Evolutionary conservation across 2,797 vertebrate species (phyloP), one percentile per base, ranked within the genome.

Genomic region (Avahi laniger): DNA sequence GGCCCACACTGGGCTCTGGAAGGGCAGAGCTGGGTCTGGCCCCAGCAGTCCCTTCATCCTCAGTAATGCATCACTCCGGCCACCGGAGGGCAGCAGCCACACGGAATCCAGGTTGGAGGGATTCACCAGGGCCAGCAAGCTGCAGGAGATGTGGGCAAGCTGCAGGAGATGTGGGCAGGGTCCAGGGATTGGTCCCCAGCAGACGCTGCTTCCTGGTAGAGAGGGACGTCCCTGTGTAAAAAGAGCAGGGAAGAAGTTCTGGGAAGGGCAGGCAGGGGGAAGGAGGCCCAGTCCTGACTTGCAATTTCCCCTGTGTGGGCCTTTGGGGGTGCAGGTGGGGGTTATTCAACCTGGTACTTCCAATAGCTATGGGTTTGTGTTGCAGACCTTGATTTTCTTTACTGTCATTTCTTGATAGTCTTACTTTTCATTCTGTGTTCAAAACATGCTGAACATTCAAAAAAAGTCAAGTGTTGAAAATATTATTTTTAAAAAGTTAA

Each of bases 51-150:
- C 61, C 38, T 94, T 81, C 28, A 3, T 75, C 63, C 67, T 83
- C 63, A 28, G 93, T 80, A 91, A 95, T 97, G n/a, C 57, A 65
- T 13, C 7, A 0, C 35, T 95, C 18, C 1, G 30, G 61, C 96
- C 97, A 94, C 93, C 97, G 97, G 97, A 89, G 96, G 97, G 96
- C 97, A 97, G 93, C 70, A 57, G 73, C 50, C 65, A 86, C 97
- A 80, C 30, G 24, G 82, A 95, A 35, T 97, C 93, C 89, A 69
- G 69, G 67, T 30, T 41, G 20, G 57, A 61, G 30, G 73, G 35
- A 65, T 78, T 59, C 67, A 0, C 35, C 15, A 33, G n/a, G 70
- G 28, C 30, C 18, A 0, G 26, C 30, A 41, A 81, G 13, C 41
- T 48, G 6, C 3, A 8, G 18, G 28, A 91, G 15, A n/a, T n/a